These are phyloP conservation scores for Fistularia commersonii DNA, from an alignment of 2,797 vertebrate species.

Conservation along the genomic window DNA sequence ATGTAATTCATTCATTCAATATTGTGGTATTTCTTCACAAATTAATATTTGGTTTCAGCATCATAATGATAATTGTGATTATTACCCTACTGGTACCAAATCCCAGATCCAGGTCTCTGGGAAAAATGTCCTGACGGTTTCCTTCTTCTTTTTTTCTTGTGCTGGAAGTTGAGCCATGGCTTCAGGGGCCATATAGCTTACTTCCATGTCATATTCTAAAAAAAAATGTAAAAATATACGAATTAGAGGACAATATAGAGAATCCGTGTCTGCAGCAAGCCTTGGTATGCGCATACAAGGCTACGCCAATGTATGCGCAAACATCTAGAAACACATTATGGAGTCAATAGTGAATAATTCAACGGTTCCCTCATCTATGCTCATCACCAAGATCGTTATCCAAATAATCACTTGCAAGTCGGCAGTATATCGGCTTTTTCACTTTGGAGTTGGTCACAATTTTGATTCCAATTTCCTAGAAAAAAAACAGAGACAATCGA, in stretches of 20 bases:
- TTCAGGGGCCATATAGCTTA: conserved; percentile 36
- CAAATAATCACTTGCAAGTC: rapidly evolving
- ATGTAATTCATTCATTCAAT: too few relatives aligned
- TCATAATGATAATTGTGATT: not conserved
- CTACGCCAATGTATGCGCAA: too few relatives aligned
- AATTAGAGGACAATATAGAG: too few relatives aligned
- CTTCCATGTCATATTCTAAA: conserved; percentile 6
- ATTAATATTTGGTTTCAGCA: too few relatives aligned
- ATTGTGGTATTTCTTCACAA: too few relatives aligned
- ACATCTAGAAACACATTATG: too few relatives aligned
- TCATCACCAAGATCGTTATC: conserved; percentile 2
- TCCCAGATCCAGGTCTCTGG: conserved; percentile 83
- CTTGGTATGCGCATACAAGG: too few relatives aligned
- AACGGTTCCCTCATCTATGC: too few relatives aligned
- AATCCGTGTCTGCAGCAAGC: too few relatives aligned
- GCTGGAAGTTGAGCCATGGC: conserved; percentile 13
- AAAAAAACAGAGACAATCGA: conserved; percentile 4
- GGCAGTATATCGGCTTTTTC: conserved; percentile 54
- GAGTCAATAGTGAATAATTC: too few relatives aligned
- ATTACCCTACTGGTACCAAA: conserved; percentile 77
- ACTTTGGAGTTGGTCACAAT: conserved; percentile 80
- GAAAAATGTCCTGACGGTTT: conserved; percentile 66
- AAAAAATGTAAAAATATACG: not conserved
- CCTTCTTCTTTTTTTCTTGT: conserved; percentile 17
- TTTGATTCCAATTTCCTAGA: conserved; percentile 75